phyloP scores from a whole-genome alignment of 2,797 vertebrate species.

The Scarus forsteni region DNA sequence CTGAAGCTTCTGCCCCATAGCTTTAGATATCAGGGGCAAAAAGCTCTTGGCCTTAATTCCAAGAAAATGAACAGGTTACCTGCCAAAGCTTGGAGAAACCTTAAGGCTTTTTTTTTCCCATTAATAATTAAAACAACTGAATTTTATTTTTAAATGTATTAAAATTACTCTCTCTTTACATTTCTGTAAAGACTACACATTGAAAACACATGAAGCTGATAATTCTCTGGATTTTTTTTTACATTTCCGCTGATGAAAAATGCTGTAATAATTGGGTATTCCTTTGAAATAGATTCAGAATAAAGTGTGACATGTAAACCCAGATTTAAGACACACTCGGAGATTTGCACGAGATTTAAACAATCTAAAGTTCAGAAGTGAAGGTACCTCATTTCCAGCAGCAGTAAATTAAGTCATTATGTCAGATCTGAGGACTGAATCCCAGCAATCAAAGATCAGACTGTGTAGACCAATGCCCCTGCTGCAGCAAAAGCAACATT shows the following conservation, averaged over 20 bases:
- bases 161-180: neutral
- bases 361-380: constrained; percentile 2
- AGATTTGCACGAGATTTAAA: constrained; percentile 12
- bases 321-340: neutral
- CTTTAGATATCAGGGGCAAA: constrained; percentile 47
- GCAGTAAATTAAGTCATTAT: constrained; percentile 28
- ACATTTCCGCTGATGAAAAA: constrained; percentile 3
- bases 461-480: constrained; percentile 22
- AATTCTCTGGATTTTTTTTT: neutral
- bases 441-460: constrained; percentile 43
- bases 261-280: neutral
- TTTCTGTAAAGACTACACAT: neutral
- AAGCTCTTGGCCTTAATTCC: constrained; percentile 49
- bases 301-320: neutral
- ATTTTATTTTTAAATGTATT: constrained; percentile 47
- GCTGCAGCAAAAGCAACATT: constrained; percentile 27
- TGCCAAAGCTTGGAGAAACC: constrained; percentile 43
- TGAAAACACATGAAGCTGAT: neutral
- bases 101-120: constrained; percentile 47
- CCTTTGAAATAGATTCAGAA: constrained; percentile 1
- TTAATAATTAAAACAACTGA: constrained; percentile 25
- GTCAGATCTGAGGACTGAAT: constrained; percentile 34
- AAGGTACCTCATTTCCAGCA: constrained; percentile 14
- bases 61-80: constrained; percentile 50
- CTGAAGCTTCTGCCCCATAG: constrained; percentile 33